phyloP scores from a whole-genome alignment of 2,888 invertebrate species.

The Scaptomyza caliginosa region DNA sequence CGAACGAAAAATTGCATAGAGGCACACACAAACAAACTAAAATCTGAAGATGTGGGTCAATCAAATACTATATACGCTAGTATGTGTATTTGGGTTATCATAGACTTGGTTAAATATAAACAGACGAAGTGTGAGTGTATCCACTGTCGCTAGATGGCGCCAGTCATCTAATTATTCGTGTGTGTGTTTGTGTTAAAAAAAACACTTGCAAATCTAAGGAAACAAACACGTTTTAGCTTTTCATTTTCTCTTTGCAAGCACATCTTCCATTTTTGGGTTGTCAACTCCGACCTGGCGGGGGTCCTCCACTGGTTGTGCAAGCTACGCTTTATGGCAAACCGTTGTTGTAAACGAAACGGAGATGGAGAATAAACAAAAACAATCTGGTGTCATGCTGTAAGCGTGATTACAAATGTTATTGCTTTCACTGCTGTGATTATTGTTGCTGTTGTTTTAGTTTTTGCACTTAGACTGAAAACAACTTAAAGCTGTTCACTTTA shows the following conservation, averaged over 20 bases:
- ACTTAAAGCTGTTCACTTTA: constrained; percentile 32
- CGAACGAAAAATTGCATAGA: constrained; percentile 20
- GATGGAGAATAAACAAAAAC: constrained; percentile 10
- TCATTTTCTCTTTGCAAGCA: constrained; percentile 19
- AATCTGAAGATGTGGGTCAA: neutral
- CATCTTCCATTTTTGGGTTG: constrained; percentile 12
- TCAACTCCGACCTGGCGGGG: constrained; percentile 14
- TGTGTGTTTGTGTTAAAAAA: neutral
- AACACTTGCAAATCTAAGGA: constrained; percentile 14
- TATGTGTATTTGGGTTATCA: constrained; percentile 10
- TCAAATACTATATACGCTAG: neutral
- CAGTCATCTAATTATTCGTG: constrained; percentile 7
- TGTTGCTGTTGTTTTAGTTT: constrained; percentile 20
- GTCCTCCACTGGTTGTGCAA: constrained; percentile 19
- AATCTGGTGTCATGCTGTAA: constrained; percentile 53
- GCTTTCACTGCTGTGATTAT: constrained; percentile 45
- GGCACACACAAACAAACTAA: neutral
- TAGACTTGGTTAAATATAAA: neutral
- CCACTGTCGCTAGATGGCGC: constrained; percentile 20
- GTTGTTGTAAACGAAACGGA: neutral
- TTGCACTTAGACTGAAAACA: constrained; percentile 44
- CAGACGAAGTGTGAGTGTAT: neutral
- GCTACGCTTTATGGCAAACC: constrained; percentile 39
- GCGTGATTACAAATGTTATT: constrained; percentile 59
- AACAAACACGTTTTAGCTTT: constrained; percentile 30